phyloP scores from a whole-genome alignment of 2,888 invertebrate species.

The Argyra leucocephala region DNA sequence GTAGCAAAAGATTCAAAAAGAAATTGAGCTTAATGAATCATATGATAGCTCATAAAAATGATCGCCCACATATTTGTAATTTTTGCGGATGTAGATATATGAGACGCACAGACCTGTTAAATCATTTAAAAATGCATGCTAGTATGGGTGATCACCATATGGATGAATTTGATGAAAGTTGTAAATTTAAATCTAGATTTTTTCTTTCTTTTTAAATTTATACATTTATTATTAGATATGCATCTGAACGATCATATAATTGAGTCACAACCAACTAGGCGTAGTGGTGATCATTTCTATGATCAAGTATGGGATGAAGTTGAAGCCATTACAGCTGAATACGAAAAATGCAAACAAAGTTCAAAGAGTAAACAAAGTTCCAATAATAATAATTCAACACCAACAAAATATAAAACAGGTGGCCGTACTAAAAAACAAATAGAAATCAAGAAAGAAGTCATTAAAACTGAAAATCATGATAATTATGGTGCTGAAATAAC shows the following conservation, averaged over 20 bases:
- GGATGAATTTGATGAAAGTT: slow-evolving; percentile 32
- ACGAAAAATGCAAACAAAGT: slow-evolving; percentile 5
- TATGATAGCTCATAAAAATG: slow-evolving; percentile 78
- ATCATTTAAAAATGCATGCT: slow-evolving; percentile 73
- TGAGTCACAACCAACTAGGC: slow-evolving; percentile 9
- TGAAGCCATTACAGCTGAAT: slow-evolving; percentile 19
- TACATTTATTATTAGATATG: slow-evolving; percentile 14
- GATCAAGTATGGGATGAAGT: slow-evolving; percentile 35
- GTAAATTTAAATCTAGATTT: slow-evolving; percentile 22
- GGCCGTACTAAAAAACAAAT: slow-evolving; percentile 22
- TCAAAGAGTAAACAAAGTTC: slow-evolving; percentile 18
- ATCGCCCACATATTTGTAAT: slow-evolving; percentile 72
- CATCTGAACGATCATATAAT: slow-evolving; percentile 19
- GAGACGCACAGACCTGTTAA: slow-evolving; percentile 69
- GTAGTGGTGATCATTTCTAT: slow-evolving; percentile 36
- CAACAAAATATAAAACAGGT: slow-evolving; percentile 20
- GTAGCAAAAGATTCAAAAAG: slow-evolving; percentile 72
- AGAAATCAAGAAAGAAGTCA: slow-evolving; percentile 19
- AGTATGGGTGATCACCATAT: slow-evolving; percentile 56
- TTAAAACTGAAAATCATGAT: slow-evolving; percentile 7
- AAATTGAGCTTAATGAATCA: slow-evolving; percentile 77
- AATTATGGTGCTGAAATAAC: slow-evolving; percentile 5
- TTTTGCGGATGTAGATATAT: slow-evolving; percentile 72
- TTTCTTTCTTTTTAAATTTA: slow-evolving; percentile 16
- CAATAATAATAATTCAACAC: slow-evolving; percentile 11